phyloP scores from a whole-genome alignment of 2,888 invertebrate genomes.

The Clostera curtula region DNA sequence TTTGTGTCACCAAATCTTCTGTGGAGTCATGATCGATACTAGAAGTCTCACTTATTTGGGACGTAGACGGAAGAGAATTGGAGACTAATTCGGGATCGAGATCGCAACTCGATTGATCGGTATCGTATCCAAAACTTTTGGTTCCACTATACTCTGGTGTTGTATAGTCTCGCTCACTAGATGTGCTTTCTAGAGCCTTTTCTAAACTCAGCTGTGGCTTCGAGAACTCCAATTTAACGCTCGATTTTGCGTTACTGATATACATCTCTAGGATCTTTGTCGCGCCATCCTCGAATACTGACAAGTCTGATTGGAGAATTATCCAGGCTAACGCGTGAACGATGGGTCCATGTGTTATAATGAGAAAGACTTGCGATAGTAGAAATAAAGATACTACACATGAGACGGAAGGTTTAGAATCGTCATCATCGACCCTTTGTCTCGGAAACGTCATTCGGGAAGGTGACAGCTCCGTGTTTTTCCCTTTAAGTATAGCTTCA shows the following conservation, averaged over 20 bases:
- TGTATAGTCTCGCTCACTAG: slow-evolving; percentile 61
- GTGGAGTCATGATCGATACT: slow-evolving; percentile 67
- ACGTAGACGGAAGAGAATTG: slow-evolving; percentile 66
- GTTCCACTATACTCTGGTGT: slow-evolving; percentile 57
- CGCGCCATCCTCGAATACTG: slow-evolving; percentile 80
- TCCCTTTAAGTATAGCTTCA: slow-evolving; percentile 77
- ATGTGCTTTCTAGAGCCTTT: slow-evolving; percentile 78
- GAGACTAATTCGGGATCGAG: slow-evolving; percentile 68
- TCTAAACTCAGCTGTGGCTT: slow-evolving; percentile 85
- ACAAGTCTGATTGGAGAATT: slow-evolving; percentile 87
- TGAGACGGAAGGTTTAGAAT: slow-evolving; percentile 83
- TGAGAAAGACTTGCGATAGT: slow-evolving; percentile 95
- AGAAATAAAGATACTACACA: slow-evolving; percentile 93
- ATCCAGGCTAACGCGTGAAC: slow-evolving; percentile 94
- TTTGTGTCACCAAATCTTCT: slow-evolving; percentile 61
- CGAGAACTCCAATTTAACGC: slow-evolving; percentile 77
- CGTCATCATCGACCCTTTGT: slow-evolving; percentile 68
- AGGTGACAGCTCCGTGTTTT: slow-evolving; percentile 68
- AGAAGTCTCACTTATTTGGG: slow-evolving; percentile 67
- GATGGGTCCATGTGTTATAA: slow-evolving; percentile 92
- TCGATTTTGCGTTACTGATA: slow-evolving; percentile 71
- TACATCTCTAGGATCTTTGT: slow-evolving; percentile 80
- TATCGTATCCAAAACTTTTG: slow-evolving; percentile 56
- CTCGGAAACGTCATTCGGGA: slow-evolving; percentile 47
- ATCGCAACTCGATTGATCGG: slow-evolving; percentile 69